Conservation (phyloP, 2,797 vertebrate genomes). For the Trichosurus vulpecula region DNA sequence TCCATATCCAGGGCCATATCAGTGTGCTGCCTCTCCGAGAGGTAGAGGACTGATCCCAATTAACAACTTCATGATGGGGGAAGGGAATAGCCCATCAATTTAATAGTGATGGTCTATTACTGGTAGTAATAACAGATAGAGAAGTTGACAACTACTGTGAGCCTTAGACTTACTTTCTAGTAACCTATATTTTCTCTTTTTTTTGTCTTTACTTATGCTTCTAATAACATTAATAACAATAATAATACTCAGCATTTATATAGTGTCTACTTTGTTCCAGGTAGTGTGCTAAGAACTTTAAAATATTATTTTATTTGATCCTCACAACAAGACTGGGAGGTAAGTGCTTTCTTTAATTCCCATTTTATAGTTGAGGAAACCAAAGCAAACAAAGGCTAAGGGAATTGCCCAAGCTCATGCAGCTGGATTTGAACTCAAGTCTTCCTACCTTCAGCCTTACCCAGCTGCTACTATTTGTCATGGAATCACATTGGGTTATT, state of each 20-base stretch:
- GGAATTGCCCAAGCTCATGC: neutral
- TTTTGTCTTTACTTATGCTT: neutral
- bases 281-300: neutral
- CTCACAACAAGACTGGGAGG: neutral
- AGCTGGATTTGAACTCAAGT: neutral
- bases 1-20: neutral
- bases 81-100: neutral
- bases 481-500: neutral
- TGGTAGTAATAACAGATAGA: neutral
- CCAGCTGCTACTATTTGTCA: too few relatives aligned
- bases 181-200: neutral
- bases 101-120: neutral
- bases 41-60: neutral
- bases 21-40: neutral
- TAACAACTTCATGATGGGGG: neutral
- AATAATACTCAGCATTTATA: neutral
- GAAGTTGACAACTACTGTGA: neutral
- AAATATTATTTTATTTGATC: neutral
- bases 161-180: neutral
- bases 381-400: neutral
- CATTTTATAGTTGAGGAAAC: neutral
- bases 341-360: neutral
- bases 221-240: neutral
- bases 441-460: too few relatives aligned
- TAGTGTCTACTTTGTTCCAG: neutral